Conservation (phyloP, 2,888 invertebrate genomes). For the Idaea aversata region DNA sequence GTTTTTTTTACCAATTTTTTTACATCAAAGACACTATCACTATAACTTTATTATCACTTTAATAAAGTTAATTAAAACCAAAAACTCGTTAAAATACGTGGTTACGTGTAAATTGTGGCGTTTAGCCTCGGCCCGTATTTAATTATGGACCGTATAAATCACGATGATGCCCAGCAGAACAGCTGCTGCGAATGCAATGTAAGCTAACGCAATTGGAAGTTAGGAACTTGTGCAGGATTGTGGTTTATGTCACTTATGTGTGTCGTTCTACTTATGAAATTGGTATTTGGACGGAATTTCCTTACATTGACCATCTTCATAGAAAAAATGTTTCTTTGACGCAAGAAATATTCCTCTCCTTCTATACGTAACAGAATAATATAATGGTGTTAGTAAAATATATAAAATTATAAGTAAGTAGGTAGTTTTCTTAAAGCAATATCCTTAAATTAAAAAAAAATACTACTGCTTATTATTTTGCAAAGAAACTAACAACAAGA, state of each 20-base stretch:
- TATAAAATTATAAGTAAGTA: too few relatives aligned
- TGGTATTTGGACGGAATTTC: not conserved
- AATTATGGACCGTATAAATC: conserved; percentile 40
- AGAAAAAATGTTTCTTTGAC: too few relatives aligned
- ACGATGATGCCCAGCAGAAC: conserved; percentile 20
- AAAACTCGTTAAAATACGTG: conserved; percentile 25
- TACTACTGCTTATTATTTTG: too few relatives aligned
- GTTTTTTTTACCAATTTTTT: not conserved
- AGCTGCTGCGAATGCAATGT: not conserved
- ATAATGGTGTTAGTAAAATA: too few relatives aligned
- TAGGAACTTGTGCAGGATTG: not conserved
- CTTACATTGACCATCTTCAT: too few relatives aligned
- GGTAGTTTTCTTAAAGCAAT: too few relatives aligned
- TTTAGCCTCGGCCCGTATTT: conserved; percentile 33
- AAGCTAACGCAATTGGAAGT: not conserved
- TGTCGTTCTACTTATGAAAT: not conserved
- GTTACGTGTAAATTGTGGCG: conserved; percentile 30
- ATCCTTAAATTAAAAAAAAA: too few relatives aligned
- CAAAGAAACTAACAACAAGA: too few relatives aligned
- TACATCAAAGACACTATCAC: conserved; percentile 7
- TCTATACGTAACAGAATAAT: too few relatives aligned
- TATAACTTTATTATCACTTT: conserved; percentile 13
- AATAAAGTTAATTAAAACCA: conserved; percentile 22
- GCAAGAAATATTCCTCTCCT: too few relatives aligned
- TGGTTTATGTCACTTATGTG: not conserved